Percentiles rank a stretch among this genome's conserved stretches.
These are phyloP conservation scores for Cynocephalus volans DNA, from an alignment of 2,113 vertebrate genomes.

Conservation along the genomic window DNA sequence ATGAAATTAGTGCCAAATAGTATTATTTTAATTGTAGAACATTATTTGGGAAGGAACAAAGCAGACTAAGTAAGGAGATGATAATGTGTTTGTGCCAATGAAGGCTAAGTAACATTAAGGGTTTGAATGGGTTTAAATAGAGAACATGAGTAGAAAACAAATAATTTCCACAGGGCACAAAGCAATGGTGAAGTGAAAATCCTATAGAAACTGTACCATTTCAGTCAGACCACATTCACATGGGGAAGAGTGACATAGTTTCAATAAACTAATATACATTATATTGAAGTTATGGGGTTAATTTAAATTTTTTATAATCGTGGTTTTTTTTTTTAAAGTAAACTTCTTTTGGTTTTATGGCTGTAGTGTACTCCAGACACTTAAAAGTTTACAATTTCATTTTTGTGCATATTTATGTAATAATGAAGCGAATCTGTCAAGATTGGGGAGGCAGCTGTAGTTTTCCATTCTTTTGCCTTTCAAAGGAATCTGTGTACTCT, in stretches of 20 bases:
- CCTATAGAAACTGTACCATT: neutral
- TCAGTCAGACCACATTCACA: neutral
- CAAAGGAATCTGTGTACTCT: neutral
- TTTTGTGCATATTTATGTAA: neutral
- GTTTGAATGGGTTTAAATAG: neutral
- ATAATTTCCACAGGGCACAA: neutral
- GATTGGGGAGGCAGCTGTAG: neutral
- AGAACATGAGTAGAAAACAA: neutral
- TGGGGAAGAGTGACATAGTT: neutral
- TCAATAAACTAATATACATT: neutral
- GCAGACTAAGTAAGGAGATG: neutral
- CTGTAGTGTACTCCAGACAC: neutral
- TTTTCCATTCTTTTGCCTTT: neutral
- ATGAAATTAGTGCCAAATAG: neutral
- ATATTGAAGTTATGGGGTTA: neutral
- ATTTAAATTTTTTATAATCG: neutral
- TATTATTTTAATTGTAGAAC: neutral
- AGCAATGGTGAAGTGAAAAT: neutral
- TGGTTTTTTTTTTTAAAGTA: neutral
- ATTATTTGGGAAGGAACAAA: conserved; percentile 23
- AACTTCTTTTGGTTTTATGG: neutral
- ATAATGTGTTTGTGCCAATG: neutral
- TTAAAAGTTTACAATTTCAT: neutral
- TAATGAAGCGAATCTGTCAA: neutral
- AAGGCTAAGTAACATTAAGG: neutral